These are phyloP conservation scores for Chaetodon trifasciatus DNA, from an alignment of 2,797 vertebrate genomes.

Conservation along the genomic window DNA sequence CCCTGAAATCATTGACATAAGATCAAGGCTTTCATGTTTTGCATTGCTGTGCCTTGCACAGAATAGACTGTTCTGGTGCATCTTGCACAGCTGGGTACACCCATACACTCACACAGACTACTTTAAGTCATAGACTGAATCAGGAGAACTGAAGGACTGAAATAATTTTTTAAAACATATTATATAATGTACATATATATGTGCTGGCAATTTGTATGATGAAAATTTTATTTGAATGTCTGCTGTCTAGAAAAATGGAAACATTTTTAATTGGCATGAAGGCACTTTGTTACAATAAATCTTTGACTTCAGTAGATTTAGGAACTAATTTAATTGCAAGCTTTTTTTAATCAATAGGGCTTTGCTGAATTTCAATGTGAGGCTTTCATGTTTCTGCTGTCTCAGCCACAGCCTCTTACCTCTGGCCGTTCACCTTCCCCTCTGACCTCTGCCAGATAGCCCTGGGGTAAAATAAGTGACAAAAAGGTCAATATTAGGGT, in stretches of 20 bases:
- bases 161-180: conserved; percentile 20
- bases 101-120: not conserved
- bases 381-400: conserved; percentile 35
- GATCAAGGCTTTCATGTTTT: conserved; percentile 77
- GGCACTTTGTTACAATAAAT: not conserved
- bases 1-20: conserved; percentile 70
- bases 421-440: conserved; percentile 45
- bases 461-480: conserved; percentile 26
- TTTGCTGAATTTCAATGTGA: conserved; percentile 12
- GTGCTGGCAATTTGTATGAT: not conserved
- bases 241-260: conserved; percentile 1
- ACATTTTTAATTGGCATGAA: conserved; percentile 1
- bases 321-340: not conserved
- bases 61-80: conserved; percentile 51
- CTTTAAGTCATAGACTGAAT: conserved; percentile 32
- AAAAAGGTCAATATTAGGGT: conserved; percentile 52
- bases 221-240: not conserved
- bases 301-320: not conserved
- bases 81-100: conserved; percentile 21
- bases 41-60: conserved; percentile 53
- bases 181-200: not conserved
- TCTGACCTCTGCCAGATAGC: conserved; percentile 32
- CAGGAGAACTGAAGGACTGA: not conserved
- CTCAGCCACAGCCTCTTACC: conserved; percentile 28
- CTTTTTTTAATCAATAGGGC: not conserved